Percentiles rank a stretch among this genome's conserved stretches.
phyloP scores from a whole-genome alignment of 2,797 vertebrate species.

The Scomberomorus guttatus region DNA sequence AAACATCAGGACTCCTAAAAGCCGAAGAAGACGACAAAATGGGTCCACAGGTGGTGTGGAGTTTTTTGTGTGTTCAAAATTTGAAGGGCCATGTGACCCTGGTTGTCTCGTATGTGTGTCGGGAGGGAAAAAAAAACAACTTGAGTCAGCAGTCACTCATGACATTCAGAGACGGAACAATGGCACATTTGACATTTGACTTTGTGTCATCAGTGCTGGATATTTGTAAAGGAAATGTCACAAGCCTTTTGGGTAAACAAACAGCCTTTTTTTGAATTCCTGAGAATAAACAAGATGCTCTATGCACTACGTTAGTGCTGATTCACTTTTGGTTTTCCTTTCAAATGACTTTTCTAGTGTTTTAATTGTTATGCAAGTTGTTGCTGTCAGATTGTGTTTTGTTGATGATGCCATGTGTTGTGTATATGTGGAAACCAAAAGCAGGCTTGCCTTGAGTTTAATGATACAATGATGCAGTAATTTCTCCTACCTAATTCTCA shows the following conservation, averaged over 20 bases:
- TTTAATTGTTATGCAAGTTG: constrained; percentile 87
- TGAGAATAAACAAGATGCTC: constrained; percentile 82
- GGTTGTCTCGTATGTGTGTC: constrained; percentile 27
- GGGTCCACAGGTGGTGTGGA: constrained; percentile 19
- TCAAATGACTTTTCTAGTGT: constrained; percentile 90
- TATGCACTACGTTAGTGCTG: constrained; percentile 99
- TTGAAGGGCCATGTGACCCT: constrained; percentile 22
- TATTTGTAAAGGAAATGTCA: constrained; percentile 68
- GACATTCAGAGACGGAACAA: constrained; percentile 61
- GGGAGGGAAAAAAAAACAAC: constrained; percentile 21
- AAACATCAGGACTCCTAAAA: constrained; percentile 26
- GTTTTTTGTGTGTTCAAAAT: constrained; percentile 30
- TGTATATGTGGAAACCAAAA: constrained; percentile 80
- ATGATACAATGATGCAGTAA: constrained; percentile 54
- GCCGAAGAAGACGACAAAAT: not conserved
- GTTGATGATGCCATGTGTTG: constrained; percentile 81
- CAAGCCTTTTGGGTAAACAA: constrained; percentile 65
- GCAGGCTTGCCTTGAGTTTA: constrained; percentile 74
- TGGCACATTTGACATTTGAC: constrained; percentile 68
- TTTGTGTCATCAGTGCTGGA: constrained; percentile 68
- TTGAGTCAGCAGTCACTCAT: constrained; percentile 35
- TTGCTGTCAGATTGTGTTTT: constrained; percentile 82
- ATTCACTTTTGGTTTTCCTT: constrained; percentile 86
- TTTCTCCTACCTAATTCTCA: constrained; percentile 29
- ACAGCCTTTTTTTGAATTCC: constrained; percentile 83